These are phyloP conservation scores for Chrysina gloriosa DNA, from an alignment of 2,888 invertebrate species.

Conservation along the genomic window DNA sequence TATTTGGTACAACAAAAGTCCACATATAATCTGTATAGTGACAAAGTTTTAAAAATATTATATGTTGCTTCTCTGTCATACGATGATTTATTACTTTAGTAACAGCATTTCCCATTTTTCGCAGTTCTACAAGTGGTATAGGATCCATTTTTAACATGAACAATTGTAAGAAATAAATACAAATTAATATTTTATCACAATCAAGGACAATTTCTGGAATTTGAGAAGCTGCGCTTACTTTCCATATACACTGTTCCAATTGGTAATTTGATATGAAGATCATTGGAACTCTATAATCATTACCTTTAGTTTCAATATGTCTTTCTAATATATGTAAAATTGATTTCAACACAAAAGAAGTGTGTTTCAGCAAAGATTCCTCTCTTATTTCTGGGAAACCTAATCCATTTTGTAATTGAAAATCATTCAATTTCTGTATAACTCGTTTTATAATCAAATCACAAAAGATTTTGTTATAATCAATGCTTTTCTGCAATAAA, in stretches of 20 bases:
- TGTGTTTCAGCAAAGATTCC: slow-evolving; percentile 66
- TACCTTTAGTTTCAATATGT: slow-evolving; percentile 57
- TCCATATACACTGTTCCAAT: slow-evolving; percentile 62
- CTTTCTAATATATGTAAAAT: slow-evolving; percentile 69
- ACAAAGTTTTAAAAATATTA: slow-evolving; percentile 61
- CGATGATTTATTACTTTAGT: slow-evolving; percentile 63
- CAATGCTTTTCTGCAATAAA: slow-evolving; percentile 70
- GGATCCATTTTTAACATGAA: slow-evolving; percentile 31
- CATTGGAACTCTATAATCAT: slow-evolving; percentile 58
- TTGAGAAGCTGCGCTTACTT: slow-evolving; percentile 64
- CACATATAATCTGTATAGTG: slow-evolving; percentile 64
- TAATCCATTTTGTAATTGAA: slow-evolving; percentile 61
- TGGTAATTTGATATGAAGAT: slow-evolving; percentile 62
- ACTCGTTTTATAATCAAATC: slow-evolving; percentile 70
- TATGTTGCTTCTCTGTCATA: slow-evolving; percentile 57
- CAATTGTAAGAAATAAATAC: slow-evolving; percentile 60
- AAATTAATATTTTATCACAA: slow-evolving; percentile 67
- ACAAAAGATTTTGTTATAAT: slow-evolving; percentile 67
- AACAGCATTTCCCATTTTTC: slow-evolving; percentile 59
- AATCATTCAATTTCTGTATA: slow-evolving; percentile 67
- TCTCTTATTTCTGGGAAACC: slow-evolving; percentile 67
- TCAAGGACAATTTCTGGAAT: slow-evolving; percentile 65
- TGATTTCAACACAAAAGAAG: slow-evolving; percentile 71
- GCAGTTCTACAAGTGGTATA: slow-evolving; percentile 44
- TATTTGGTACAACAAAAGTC: slow-evolving; percentile 62